Base-by-base conservation (phyloP, 2,797 vertebrate species). In the Labroides dimidiatus region DNA sequence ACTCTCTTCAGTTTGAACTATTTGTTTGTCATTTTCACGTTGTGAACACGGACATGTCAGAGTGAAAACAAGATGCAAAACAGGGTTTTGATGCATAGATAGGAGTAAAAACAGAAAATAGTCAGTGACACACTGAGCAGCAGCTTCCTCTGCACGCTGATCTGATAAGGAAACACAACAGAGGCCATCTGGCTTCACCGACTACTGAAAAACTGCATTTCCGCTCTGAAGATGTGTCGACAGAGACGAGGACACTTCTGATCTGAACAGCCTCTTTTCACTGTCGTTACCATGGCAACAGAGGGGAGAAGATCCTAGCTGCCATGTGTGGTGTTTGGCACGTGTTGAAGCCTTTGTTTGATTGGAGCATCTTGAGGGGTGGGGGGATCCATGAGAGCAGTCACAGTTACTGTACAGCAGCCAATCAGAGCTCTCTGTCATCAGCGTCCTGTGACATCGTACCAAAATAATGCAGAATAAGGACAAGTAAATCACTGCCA, bases 241-340 rank as follows among this genome's bases (percentile, higher is more conserved):
- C 30, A 33, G 30, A 69, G 33, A 33, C n/a, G 17, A 54, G 42
- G 16, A 50, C 0, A 4, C 30, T 21, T 17, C 3, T 14, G 37
- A 59, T 52, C 61, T 1, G 13, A 64, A 4, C 23, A 12, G 47
- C 68, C 52, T 60, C 50, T 14, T 48, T 43, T 60, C 13, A 27
- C 21, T 24, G 17, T 21, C 10, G 86, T 88, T 75, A 33, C 79
- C 79, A 82, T 77, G 70, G 81, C 50, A 76, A 84, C 77, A 55
- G 69, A 49, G 71, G 61, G 45, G 58, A 49, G 41, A 60, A 33
- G 6, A 23, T 41, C 47, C 47, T 2, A 3, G 21, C 65, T 50
- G 75, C 27, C 17, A 0, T 41, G 44, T 50, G 54, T 21, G 13
- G 23, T 1, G 56, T 69, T 42, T 23, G 51, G 33, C 53, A 55